These are phyloP conservation scores for Chaenogobius annularis DNA, from an alignment of 2,113 vertebrate genomes.

Conservation along the genomic window DNA sequence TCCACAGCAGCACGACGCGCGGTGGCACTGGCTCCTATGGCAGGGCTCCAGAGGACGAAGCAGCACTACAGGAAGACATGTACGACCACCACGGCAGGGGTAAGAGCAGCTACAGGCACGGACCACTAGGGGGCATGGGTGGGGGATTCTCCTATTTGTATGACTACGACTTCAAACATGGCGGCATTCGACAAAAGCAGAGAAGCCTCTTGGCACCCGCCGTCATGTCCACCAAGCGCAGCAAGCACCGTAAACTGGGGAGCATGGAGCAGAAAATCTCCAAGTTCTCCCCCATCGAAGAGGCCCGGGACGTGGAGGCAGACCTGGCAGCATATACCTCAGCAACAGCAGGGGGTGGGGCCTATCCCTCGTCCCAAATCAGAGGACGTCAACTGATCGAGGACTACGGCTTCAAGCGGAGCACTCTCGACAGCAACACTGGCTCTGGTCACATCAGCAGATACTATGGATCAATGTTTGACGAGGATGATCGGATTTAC, in stretches of 20 bases:
- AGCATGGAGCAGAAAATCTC: slow-evolving; percentile 97
- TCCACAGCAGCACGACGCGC: slow-evolving; percentile 68
- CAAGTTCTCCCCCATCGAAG: slow-evolving; percentile 98
- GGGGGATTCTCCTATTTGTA: slow-evolving; percentile 87
- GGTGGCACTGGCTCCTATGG: slow-evolving; percentile 81
- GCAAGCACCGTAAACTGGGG: slow-evolving; percentile 94
- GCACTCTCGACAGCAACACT: slow-evolving; percentile 83
- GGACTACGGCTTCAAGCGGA: slow-evolving; percentile 92
- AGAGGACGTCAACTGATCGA: slow-evolving; percentile 86
- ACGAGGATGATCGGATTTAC: slow-evolving; percentile 87
- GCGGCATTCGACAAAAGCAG: slow-evolving; percentile 83
- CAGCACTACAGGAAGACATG: slow-evolving; percentile 87
- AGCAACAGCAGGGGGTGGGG: slow-evolving; percentile 75
- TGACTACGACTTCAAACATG: slow-evolving; percentile 82
- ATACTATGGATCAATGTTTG: slow-evolving; percentile 77
- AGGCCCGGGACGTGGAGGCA: slow-evolving; percentile 95
- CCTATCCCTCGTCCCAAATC: slow-evolving; percentile 85
- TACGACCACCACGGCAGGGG: slow-evolving; percentile 92
- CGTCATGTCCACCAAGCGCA: slow-evolving; percentile 91
- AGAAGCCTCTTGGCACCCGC: slow-evolving; percentile 89
- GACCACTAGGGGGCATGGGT: slow-evolving; percentile 82
- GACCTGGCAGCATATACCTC: slow-evolving; percentile 89
- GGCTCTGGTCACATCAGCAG: slow-evolving; percentile 55
- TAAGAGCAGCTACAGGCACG: slow-evolving; percentile 84
- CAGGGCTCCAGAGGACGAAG: slow-evolving; percentile 88